Evolutionary conservation across 2,888 invertebrate genomes (phyloP).

Genomic region (Andrena dorsata): DNA sequence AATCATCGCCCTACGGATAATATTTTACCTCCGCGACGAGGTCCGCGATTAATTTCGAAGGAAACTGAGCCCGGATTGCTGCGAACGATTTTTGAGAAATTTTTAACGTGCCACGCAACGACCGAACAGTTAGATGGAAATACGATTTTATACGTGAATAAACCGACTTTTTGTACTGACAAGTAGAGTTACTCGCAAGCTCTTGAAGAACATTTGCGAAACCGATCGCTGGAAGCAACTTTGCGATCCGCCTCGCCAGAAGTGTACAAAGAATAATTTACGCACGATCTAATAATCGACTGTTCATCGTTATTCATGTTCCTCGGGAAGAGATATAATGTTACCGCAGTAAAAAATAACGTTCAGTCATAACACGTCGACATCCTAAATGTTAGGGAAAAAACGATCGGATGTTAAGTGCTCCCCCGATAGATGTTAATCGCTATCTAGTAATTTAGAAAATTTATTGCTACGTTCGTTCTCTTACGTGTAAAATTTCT

Average conservation of each 20-base stretch:
- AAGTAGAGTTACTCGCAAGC: conserved; percentile 10
- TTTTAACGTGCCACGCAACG: not conserved
- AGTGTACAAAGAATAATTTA: not conserved
- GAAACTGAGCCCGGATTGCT: not conserved
- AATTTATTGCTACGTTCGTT: conserved; percentile 61
- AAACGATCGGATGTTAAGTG: not conserved
- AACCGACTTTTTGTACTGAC: not conserved
- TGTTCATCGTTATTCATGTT: too few relatives aligned
- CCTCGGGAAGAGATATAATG: not conserved
- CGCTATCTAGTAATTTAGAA: conserved; percentile 58
- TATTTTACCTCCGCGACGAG: not conserved
- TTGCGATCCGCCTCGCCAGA: not conserved
- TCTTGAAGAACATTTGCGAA: not conserved
- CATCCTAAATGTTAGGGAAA: not conserved
- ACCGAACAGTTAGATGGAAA: not conserved
- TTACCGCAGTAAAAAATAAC: not conserved
- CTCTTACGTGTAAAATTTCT: conserved; percentile 40
- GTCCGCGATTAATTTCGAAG: not conserved
- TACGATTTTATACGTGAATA: not conserved
- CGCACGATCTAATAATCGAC: too few relatives aligned
- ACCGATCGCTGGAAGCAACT: conserved; percentile 20
- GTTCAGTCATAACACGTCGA: conserved; percentile 8
- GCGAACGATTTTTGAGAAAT: conserved; percentile 10
- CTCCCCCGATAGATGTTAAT: conserved; percentile 6
- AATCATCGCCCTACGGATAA: conserved; percentile 7